Conservation (phyloP, 2,888 invertebrate species). For the Heliconius erato region DNA sequence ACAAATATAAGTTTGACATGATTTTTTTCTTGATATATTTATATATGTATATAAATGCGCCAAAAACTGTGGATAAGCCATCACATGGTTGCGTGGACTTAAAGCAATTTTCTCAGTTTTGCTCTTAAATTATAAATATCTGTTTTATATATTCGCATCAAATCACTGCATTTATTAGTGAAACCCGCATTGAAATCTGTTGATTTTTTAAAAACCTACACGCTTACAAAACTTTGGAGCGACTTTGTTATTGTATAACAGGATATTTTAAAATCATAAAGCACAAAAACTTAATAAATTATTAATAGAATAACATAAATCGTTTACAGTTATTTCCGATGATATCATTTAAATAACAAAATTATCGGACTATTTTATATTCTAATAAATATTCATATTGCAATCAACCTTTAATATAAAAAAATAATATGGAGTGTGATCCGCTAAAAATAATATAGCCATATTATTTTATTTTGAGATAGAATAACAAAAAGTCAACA, state of each 20-base stretch:
- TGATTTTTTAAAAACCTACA: no score
- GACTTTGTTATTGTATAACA: not conserved
- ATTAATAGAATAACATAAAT: conserved; percentile 37
- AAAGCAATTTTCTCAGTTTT: no score
- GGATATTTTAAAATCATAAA: conserved; percentile 31
- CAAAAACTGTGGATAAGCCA: no score
- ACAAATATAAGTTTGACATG: no score
- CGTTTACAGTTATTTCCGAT: conserved; percentile 39
- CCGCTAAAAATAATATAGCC: not conserved
- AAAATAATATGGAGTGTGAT: not conserved
- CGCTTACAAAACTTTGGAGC: not conserved
- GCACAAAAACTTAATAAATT: conserved; percentile 29
- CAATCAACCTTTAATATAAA: not conserved
- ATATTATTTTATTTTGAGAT: not conserved
- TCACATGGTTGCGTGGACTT: no score
- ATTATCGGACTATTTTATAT: conserved; percentile 24
- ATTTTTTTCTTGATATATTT: no score
- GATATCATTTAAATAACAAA: conserved; percentile 28
- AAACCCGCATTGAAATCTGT: no score
- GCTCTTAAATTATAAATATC: no score
- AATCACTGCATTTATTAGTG: no score
- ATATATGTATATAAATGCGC: no score
- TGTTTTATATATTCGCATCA: no score
- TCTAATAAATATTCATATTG: conserved; percentile 37
- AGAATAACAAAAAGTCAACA: not conserved